A percentile compares a stretch with the other conserved stretches of the same genome.
Evolutionary conservation across 1,140 invertebrate genomes (phyloP).

Genomic region (Drosophila ohnishii): DNA sequence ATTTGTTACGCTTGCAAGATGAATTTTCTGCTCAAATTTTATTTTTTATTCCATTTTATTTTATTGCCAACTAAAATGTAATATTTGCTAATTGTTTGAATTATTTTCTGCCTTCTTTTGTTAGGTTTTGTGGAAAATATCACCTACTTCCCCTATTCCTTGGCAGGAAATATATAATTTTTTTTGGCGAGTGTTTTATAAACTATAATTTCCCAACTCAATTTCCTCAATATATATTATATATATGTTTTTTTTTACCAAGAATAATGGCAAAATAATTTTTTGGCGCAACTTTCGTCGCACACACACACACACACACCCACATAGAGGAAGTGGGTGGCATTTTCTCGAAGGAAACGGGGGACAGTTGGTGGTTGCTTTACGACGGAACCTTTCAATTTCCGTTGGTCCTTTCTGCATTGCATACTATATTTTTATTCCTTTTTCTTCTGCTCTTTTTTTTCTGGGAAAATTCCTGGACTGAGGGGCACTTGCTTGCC

Average conservation of each 20-base stretch:
- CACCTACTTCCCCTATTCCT: background rate
- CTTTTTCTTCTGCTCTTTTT: conserved; percentile 22
- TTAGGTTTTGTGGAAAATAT: background rate
- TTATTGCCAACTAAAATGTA: background rate
- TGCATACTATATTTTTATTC: conserved; percentile 12
- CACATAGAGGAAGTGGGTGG: background rate
- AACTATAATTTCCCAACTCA: conserved; percentile 7
- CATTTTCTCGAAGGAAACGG: background rate
- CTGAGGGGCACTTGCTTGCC: background rate
- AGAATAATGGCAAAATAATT: conserved; percentile 8
- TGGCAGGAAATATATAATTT: background rate
- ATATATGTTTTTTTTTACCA: background rate
- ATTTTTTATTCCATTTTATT: background rate
- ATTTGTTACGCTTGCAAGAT: background rate
- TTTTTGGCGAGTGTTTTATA: background rate
- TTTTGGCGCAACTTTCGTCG: conserved; percentile 19
- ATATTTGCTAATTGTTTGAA: background rate
- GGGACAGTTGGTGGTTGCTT: background rate
- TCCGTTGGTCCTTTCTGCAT: conserved; percentile 42
- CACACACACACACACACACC: background rate
- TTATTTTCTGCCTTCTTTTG: background rate
- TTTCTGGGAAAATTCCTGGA: conserved; percentile 4
- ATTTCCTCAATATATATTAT: conserved; percentile 1
- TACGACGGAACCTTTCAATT: conserved; percentile 67
- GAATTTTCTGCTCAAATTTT: background rate